Evolutionary conservation across 53 echinoderm and acorn worm genomes (phyloP).

Genomic region (Crossaster papposus): DNA sequence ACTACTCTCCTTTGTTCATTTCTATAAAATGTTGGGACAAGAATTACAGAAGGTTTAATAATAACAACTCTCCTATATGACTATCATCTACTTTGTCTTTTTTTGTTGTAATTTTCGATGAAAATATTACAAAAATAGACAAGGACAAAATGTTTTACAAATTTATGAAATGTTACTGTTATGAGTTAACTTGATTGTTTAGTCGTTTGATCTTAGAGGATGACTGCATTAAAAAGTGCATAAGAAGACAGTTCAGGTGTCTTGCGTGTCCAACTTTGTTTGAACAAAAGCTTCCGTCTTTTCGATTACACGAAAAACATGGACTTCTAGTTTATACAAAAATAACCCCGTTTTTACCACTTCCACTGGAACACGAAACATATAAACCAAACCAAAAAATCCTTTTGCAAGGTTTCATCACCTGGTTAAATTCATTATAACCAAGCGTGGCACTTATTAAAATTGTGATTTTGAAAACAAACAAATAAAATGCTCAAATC

Average conservation of each 20-base stretch:
- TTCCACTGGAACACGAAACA: background rate
- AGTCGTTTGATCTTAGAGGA: too few relatives aligned
- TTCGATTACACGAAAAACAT: too few relatives aligned
- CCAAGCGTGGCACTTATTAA: background rate
- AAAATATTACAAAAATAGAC: slow-evolving; percentile 1
- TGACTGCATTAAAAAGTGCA: too few relatives aligned
- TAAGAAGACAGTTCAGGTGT: too few relatives aligned
- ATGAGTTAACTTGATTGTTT: background rate
- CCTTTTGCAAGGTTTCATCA: background rate
- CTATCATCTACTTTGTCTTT: background rate
- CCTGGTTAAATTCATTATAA: background rate
- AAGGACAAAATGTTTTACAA: background rate
- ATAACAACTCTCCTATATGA: background rate
- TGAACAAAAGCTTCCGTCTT: too few relatives aligned
- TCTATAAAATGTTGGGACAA: background rate
- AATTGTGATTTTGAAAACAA: background rate
- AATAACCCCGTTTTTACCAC: background rate
- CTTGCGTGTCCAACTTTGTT: too few relatives aligned
- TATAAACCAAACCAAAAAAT: background rate
- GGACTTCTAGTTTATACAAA: too few relatives aligned
- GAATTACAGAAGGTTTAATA: background rate
- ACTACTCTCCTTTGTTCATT: background rate
- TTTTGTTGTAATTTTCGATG: background rate
- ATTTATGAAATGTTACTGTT: background rate
- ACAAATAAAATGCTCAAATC: background rate